phyloP scores from a whole-genome alignment of 2,797 vertebrate species.

The Avahi laniger region DNA sequence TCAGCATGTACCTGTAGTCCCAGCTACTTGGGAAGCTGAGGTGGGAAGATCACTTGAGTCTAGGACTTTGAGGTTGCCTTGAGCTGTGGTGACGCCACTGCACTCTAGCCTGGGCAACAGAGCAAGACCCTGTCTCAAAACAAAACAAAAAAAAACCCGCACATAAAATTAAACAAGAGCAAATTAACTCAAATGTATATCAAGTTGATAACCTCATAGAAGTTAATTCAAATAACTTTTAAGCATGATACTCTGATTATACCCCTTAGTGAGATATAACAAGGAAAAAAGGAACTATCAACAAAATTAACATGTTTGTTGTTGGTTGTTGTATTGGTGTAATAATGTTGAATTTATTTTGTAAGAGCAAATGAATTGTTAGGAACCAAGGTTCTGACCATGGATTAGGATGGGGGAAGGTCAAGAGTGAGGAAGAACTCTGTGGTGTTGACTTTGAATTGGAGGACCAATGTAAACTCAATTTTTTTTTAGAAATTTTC shows the following conservation, averaged over 20 bases:
- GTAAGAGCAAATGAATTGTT: not conserved
- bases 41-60: not conserved
- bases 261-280: not conserved
- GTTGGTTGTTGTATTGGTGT: not conserved
- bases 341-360: not conserved
- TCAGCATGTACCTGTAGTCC: not conserved
- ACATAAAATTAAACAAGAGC: not conserved
- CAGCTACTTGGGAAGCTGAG: not conserved
- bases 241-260: not conserved
- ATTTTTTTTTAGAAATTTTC: not conserved
- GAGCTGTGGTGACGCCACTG: not conserved
- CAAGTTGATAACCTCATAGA: not conserved
- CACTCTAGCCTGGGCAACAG: not conserved
- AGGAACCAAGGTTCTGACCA: not conserved
- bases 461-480: not conserved
- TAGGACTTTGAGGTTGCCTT: not conserved
- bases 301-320: constrained; percentile 16
- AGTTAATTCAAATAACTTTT: constrained; percentile 11
- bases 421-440: not conserved
- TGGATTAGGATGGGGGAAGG: not conserved
- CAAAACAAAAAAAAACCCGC: not conserved
- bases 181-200: not conserved
- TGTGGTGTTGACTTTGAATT: not conserved
- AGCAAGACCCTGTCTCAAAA: not conserved
- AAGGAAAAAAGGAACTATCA: not conserved